Base-by-base conservation (phyloP, 2,113 vertebrate genomes). In the Peromyscus maniculatus region DNA sequence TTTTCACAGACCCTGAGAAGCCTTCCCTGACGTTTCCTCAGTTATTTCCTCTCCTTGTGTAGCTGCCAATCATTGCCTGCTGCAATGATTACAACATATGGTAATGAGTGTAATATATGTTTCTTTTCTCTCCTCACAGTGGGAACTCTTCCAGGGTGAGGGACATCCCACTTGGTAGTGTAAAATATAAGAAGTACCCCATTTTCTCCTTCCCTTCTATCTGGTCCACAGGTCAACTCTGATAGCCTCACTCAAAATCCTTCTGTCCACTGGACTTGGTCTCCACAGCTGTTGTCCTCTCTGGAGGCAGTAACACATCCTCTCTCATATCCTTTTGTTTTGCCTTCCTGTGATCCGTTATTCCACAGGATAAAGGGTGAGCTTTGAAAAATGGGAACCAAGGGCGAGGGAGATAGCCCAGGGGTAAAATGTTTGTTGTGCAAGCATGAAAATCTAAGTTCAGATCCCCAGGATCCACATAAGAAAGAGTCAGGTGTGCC, bases 311-410 rank as follows among this genome's bases (percentile, higher is more conserved):
- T 8, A 10, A 8, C 33, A 11, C 7, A n/a, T 79, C 22, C 24
- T 86, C 77, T 59, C 13, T 24, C 49, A 16, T n/a, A 57, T 57
- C 22, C 36, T 43, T 89, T 59, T 72, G 26, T 13, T 26, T 77
- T 16, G 7, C 26, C 77, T 46, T 93, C 52, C 55, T 31, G 64
- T 0, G 6, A 28, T 16, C 36, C 52, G 52, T 24, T 64, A 12
- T 11, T 59, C 39, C 31, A 75, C 4, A 69, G 67, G 7, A 94
- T 59, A 52, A 0, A 43, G 1, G 55, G 5, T 4, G 4, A 80
- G 75, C 43, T 88, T 91, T 52, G 28, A 31, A 96, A 93, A 64
- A n/a, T n/a, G 7, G 79, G n/a, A 78, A 89, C 87, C 28, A 72
- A 33, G 19, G 9, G 3, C 43, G 15, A 36, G 43, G 19, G 46